phyloP scores from a whole-genome alignment of 2,888 invertebrate species.

The Matsumyia berberina region DNA sequence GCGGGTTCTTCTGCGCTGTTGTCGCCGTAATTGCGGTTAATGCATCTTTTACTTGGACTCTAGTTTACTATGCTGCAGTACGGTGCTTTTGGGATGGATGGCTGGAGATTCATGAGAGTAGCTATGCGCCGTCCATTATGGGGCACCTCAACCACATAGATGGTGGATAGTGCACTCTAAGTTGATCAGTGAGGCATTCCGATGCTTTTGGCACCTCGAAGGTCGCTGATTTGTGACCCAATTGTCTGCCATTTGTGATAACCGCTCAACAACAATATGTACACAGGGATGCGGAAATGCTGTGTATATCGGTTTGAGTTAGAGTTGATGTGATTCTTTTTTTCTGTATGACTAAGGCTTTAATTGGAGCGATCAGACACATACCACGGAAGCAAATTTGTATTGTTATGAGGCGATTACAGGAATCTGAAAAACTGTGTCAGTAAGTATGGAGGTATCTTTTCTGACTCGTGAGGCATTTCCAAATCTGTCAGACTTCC shows the following conservation, averaged over 20 bases:
- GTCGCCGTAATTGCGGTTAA: conserved; percentile 40
- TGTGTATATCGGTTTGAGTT: no score
- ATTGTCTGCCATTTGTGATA: conserved; percentile 48
- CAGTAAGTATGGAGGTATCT: no score
- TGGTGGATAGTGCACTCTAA: conserved; percentile 14
- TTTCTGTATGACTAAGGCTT: no score
- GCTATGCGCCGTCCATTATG: conserved; percentile 34
- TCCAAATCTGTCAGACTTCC: no score
- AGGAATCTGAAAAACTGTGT: no score
- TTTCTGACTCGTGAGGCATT: no score
- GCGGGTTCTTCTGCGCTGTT: neutral
- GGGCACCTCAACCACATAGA: conserved; percentile 18
- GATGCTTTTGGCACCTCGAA: conserved; percentile 52
- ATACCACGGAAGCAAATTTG: no score
- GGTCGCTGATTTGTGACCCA: conserved; percentile 62
- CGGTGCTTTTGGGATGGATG: conserved; percentile 41
- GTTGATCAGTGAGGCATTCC: conserved; percentile 51
- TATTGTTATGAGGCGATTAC: no score
- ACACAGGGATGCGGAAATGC: conserved; percentile 47
- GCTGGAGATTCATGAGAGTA: conserved; percentile 29
- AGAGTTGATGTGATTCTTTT: no score
- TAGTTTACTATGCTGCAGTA: conserved; percentile 35
- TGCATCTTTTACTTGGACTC: conserved; percentile 37
- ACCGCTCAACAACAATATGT: conserved; percentile 14
- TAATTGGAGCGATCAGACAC: no score